Base-by-base conservation (phyloP, 2,113 vertebrate species). In the Protobothrops flavoviridis region DNA sequence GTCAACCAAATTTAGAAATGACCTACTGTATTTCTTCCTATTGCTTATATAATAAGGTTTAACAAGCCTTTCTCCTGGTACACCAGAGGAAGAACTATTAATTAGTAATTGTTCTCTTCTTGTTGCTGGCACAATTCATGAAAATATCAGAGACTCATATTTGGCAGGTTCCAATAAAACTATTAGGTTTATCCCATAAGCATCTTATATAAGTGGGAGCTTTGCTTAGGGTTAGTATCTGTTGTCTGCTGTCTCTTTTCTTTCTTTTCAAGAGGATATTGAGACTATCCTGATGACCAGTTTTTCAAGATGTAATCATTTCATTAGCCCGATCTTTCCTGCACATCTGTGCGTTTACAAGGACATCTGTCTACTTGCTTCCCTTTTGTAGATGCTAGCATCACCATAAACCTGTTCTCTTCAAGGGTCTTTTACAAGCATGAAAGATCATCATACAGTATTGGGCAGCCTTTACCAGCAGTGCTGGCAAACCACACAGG, bases 401-500 rank as follows among this genome's bases (percentile, higher is more conserved):
- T 50, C 33, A 23, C 52, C 39, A 50, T 50, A 26, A 29, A 43
- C 33, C 26, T 23, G 45, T 74, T 52, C 33, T 85, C 29, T 81
- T 74, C 52, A 33, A 74, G 3, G 2, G 21, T 48, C 24, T 50
- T 21, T 74, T 20, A 24, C 6, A 7, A 89, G 39, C 13, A 17
- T 29, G 39, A 89, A 59, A 61, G 33, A 26, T 90, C 39, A 39
- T 56, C 48, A 6, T 29, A 45, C 17, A 50, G 17, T n/a, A n/a
- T n/a, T 87, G 43, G 17, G 64, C n/a, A 53, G 11, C 88, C 43
- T 81, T 87, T 29, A 33, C 29, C 2, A 53, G 61, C 29, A 29
- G 56, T 85, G 1, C 0, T 45, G 85, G 7, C 0, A 6, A 87
- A 85, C 2, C 33, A 20, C 5, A 3, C 10, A 10, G 0, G 0